Percentiles rank a stretch among this genome's conserved stretches.
Conservation (phyloP, 1,140 invertebrate genomes). For the Leptinotarsa defecta region DNA sequence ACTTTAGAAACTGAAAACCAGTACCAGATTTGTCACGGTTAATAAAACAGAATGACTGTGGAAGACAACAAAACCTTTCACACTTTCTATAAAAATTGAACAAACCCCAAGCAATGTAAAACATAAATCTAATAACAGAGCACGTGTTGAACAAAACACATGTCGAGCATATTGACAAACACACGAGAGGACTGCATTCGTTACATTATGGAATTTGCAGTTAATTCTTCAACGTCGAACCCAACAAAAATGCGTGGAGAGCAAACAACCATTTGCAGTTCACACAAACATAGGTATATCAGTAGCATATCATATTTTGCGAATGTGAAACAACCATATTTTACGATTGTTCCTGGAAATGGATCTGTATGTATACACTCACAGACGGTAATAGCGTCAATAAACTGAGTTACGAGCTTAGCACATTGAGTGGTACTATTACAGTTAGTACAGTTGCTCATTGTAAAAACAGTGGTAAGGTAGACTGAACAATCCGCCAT, state of each 20-base stretch:
- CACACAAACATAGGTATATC: constrained; percentile 8
- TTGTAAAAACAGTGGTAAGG: not conserved
- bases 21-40: no score
- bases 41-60: no score
- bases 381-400: constrained; percentile 34
- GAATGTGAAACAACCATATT: constrained; percentile 19
- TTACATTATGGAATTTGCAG: not conserved
- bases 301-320: constrained; percentile 16
- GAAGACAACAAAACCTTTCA: no score
- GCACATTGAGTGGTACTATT: constrained; percentile 38
- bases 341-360: constrained; percentile 22
- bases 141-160: not conserved
- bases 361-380: constrained; percentile 15
- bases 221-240: not conserved
- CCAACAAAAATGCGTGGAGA: not conserved
- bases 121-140: not conserved
- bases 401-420: constrained; percentile 43
- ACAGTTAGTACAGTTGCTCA: constrained; percentile 19
- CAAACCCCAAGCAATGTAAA: not conserved
- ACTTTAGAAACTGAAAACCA: no score
- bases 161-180: not conserved
- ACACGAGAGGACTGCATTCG: not conserved
- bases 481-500: no score
- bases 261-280: not conserved
- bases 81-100: no score